These are phyloP conservation scores for Morone chrysops DNA, from an alignment of 2,113 vertebrate genomes.

Conservation along the genomic window DNA sequence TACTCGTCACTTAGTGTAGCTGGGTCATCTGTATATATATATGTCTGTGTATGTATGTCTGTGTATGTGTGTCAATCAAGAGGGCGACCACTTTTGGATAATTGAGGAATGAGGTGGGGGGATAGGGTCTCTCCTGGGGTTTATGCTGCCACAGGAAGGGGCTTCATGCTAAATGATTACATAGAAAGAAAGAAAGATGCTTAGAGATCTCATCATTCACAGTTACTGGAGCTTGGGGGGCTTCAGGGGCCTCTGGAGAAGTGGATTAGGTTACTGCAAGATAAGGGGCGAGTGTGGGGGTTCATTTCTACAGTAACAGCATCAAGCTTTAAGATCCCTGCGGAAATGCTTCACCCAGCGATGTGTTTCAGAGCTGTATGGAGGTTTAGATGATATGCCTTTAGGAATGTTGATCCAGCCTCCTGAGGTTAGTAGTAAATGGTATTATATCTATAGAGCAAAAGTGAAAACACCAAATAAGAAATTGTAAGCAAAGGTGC, in stretches of 20 bases:
- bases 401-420: constrained; percentile 39
- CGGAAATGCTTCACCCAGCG: constrained; percentile 23
- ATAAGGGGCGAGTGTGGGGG: constrained; percentile 19
- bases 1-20: constrained; percentile 49
- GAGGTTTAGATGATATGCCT: constrained; percentile 43
- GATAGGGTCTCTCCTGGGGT: constrained; percentile 35
- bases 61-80: not conserved
- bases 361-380: constrained; percentile 25
- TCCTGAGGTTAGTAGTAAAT: constrained; percentile 18
- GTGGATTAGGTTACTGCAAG: constrained; percentile 64
- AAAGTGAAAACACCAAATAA: constrained; percentile 39
- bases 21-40: constrained; percentile 69
- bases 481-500: not conserved
- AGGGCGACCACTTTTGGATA: constrained; percentile 26
- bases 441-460: constrained; percentile 25
- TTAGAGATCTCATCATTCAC: constrained; percentile 66
- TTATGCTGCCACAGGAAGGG: constrained; percentile 46
- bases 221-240: constrained; percentile 36
- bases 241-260: constrained; percentile 51
- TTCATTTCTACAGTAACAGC: constrained; percentile 49
- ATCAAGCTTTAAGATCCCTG: constrained; percentile 40
- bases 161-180: constrained; percentile 59
- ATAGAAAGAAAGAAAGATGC: constrained; percentile 38
- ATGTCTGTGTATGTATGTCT: constrained; percentile 17
- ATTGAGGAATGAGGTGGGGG: constrained; percentile 33